Conservation (phyloP, 2,113 vertebrate genomes). For the Nothocercus julius region DNA sequence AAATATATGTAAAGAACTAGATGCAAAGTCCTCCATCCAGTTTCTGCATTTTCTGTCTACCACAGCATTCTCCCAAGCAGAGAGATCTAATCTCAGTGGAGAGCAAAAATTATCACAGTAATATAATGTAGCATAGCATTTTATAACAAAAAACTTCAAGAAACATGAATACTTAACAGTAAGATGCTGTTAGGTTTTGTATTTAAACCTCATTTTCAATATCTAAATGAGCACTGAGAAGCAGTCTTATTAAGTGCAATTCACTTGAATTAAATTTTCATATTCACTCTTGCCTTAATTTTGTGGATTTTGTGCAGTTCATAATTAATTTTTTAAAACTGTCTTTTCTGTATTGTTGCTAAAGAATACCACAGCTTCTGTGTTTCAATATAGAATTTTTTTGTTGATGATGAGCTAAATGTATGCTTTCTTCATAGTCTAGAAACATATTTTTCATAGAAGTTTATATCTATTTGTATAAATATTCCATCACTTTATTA, state of each 20-base stretch:
- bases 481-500: fast-evolving
- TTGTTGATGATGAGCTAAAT: background rate
- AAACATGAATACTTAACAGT: constrained; percentile 12
- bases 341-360: background rate
- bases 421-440: background rate
- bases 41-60: constrained; percentile 43
- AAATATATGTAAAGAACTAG: constrained; percentile 63
- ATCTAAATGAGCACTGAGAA: background rate
- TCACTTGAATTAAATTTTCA: constrained; percentile 4
- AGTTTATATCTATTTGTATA: background rate
- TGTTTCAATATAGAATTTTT: background rate
- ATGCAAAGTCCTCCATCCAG: constrained; percentile 19
- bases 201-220: background rate
- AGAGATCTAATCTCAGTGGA: constrained; percentile 53
- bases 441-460: background rate
- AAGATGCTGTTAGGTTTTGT: background rate
- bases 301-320: background rate
- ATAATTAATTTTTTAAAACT: background rate
- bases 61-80: constrained; percentile 11
- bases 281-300: background rate
- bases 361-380: background rate
- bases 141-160: constrained; percentile 29
- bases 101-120: constrained; percentile 35
- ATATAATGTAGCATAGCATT: constrained; percentile 15
- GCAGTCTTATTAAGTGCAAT: background rate